A percentile compares a stretch with the other conserved stretches of the same genome.
phyloP scores from a whole-genome alignment of 2,113 vertebrate species.

The Mesembrinibis cayennensis region DNA sequence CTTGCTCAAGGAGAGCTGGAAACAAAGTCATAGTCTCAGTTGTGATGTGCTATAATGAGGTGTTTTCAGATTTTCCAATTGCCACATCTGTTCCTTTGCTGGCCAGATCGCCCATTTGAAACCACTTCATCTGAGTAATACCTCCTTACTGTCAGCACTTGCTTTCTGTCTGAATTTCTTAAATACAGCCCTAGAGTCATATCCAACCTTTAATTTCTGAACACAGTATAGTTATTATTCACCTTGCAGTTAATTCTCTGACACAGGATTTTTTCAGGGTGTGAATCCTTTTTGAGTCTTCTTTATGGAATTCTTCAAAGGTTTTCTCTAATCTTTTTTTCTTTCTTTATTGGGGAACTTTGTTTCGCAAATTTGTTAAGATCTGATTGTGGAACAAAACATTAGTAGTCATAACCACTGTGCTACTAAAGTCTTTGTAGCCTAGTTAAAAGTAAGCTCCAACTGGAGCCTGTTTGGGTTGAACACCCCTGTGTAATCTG shows the following conservation, averaged over 20 bases:
- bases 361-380: neutral
- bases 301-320: slow-evolving; percentile 5
- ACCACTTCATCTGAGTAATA: neutral
- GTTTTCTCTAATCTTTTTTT: neutral
- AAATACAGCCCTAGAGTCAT: slow-evolving; percentile 3
- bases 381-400: neutral
- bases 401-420: neutral
- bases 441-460: neutral
- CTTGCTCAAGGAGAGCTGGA: neutral
- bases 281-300: neutral
- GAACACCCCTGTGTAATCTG: neutral
- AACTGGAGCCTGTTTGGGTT: neutral
- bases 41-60: neutral
- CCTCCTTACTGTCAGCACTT: neutral
- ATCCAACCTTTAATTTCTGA: neutral
- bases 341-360: neutral
- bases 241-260: slow-evolving; percentile 4
- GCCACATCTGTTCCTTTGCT: neutral
- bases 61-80: neutral
- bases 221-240: neutral
- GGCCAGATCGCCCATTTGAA: neutral
- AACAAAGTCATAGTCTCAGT: neutral
- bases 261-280: neutral
- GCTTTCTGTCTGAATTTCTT: neutral
- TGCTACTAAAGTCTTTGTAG: neutral